Percentiles rank a stretch among this genome's conserved stretches.
phyloP scores from a whole-genome alignment of 2,113 vertebrate species.

The Atlantisia rogersi region DNA sequence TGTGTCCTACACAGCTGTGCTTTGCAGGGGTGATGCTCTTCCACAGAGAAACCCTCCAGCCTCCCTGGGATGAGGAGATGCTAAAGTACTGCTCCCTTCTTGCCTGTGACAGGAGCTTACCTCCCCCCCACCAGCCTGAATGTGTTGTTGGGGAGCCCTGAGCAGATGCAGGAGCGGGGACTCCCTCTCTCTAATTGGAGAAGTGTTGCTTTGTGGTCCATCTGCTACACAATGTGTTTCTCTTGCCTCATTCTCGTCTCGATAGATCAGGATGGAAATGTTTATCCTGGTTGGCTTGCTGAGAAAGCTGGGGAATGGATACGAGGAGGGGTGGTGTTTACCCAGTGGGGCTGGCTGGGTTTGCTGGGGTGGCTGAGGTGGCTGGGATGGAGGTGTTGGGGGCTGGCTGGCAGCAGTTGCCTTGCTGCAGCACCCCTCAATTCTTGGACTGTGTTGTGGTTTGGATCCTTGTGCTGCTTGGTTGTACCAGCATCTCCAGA shows the following conservation, averaged over 20 bases:
- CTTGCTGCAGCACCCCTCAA: not conserved
- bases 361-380: not conserved
- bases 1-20: not conserved
- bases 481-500: not conserved
- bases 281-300: too few relatives aligned
- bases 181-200: not conserved
- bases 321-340: too few relatives aligned
- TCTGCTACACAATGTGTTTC: not conserved
- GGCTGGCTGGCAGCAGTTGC: rapidly evolving
- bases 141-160: not conserved
- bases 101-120: too few relatives aligned
- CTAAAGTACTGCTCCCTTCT: rapidly evolving
- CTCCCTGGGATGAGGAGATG: too few relatives aligned
- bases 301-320: too few relatives aligned
- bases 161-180: not conserved
- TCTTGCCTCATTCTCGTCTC: not conserved
- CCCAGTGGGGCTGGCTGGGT: too few relatives aligned
- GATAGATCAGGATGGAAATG: not conserved
- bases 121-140: rapidly evolving
- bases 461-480: not conserved
- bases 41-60: rapidly evolving
- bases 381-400: not conserved
- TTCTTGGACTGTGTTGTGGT: not conserved
- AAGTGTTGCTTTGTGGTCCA: not conserved
- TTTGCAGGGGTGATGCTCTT: not conserved